phyloP scores from a whole-genome alignment of 1,140 invertebrate species.

The Aricia agestis region DNA sequence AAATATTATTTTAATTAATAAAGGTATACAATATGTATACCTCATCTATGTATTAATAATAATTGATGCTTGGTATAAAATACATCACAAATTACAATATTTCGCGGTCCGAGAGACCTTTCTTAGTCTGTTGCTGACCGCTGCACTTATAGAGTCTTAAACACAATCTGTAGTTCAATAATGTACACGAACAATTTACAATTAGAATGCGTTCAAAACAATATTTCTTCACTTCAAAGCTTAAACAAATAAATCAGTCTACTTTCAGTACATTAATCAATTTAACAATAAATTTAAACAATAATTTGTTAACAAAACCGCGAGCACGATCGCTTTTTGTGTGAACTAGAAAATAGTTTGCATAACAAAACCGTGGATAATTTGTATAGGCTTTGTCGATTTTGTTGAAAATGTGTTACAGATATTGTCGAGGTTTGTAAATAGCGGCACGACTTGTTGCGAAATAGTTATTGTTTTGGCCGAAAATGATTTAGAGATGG shows the following conservation, averaged over 20 bases:
- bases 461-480: not conserved
- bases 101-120: no score
- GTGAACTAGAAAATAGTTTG: conserved; percentile 39
- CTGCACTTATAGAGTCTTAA: no score
- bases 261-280: not conserved
- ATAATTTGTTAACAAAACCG: conserved; percentile 12
- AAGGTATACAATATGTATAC: no score
- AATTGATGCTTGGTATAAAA: no score
- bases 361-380: conserved; percentile 44
- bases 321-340: conserved; percentile 30
- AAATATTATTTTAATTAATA: no score
- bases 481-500: not conserved
- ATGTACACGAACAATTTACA: not conserved
- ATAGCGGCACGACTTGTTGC: conserved; percentile 12
- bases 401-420: conserved; percentile 37
- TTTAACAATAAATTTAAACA: conserved; percentile 7
- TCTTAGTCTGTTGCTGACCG: no score
- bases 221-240: not conserved
- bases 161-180: not conserved
- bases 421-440: conserved; percentile 8
- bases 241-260: not conserved
- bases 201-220: not conserved
- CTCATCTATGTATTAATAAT: no score
- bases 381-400: conserved; percentile 37
- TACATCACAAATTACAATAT: no score